Base-by-base conservation (phyloP, 2,888 invertebrate species). In the Herminia tarsipennalis region DNA sequence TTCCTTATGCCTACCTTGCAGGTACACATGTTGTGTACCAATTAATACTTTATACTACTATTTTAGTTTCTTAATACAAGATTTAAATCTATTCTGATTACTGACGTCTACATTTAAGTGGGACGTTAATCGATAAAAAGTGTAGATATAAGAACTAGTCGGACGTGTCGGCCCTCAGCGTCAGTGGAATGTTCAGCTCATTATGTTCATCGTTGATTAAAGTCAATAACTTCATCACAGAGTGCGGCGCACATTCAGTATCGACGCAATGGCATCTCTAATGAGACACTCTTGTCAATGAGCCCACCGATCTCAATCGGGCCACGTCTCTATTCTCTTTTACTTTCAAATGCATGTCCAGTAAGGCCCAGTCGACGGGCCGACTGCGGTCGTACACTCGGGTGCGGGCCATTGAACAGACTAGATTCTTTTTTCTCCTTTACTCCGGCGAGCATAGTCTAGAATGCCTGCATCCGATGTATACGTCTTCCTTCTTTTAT, bases 401-500 rank as follows among this genome's bases (percentile, higher is more conserved):
- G 55, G 56, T 67, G 66, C 69, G 66, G 83, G 85, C 77, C 83
- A 83, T 77, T 86, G 81, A 80, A 85, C 86, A 79, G 65, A 76
- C 79, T 76, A 73, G 68, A 75, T 77, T 75, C 62, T 82, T 86
- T 83, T 82, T 78, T 77, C 71, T 76, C 75, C 76, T 78, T 84
- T 78, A 76, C 66, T 64, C 69, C 57, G 59, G 68, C 71, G 72
- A 62, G 73, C 54, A 67, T 62, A 70, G 73, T 78, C 87, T 87
- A 84, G 87, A 84, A 83, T 81, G 79, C 76, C 74, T 73, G 77
- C 74, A 80, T 83, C 79, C 78, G 74, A 71, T 78, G 77, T 78
- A 77, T 76, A 76, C 73, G 70, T 79, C 78, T 81, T 82, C 75
- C 77, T 81, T 83, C 79, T 80, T 88, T 89, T 87, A 86, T 86